These are phyloP conservation scores for Dreissena rostriformis DNA, from an alignment of 1,140 invertebrate genomes.

Conservation along the genomic window DNA sequence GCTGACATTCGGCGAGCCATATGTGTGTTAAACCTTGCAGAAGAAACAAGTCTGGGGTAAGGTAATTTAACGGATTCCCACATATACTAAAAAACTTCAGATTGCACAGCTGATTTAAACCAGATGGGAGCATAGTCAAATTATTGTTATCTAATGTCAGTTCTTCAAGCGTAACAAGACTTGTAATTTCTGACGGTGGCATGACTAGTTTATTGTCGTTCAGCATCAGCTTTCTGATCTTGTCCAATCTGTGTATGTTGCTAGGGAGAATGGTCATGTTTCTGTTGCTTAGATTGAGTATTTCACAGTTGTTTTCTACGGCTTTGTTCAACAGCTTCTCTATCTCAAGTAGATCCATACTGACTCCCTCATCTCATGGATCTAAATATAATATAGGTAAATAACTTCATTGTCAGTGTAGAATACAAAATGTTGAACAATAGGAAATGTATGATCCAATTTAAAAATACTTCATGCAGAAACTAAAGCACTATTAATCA, in stretches of 20 bases:
- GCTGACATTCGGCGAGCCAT: slow-evolving; percentile 74
- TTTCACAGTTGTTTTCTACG: slow-evolving; percentile 43
- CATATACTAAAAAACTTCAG: slow-evolving; percentile 75
- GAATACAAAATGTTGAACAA: too few relatives aligned
- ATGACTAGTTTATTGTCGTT: slow-evolving; percentile 78
- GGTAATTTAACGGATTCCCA: slow-evolving; percentile 71
- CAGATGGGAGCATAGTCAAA: slow-evolving; percentile 75
- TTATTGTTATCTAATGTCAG: slow-evolving; percentile 77
- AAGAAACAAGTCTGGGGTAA: slow-evolving; percentile 71
- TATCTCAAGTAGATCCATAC: slow-evolving; percentile 68
- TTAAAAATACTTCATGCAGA: too few relatives aligned
- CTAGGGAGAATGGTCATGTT: slow-evolving; percentile 68
- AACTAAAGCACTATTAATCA: too few relatives aligned
- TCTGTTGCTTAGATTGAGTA: slow-evolving; percentile 74
- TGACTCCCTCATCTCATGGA: too few relatives aligned
- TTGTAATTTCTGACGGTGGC: slow-evolving; percentile 74
- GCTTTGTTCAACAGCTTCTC: slow-evolving; percentile 69
- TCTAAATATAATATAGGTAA: too few relatives aligned
- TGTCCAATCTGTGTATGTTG: slow-evolving; percentile 62
- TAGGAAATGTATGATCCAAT: too few relatives aligned
- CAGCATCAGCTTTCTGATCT: slow-evolving; percentile 64
- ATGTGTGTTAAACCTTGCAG: slow-evolving; percentile 68
- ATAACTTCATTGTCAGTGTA: too few relatives aligned
- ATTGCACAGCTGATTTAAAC: slow-evolving; percentile 67
- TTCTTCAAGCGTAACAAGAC: slow-evolving; percentile 69